Evolutionary conservation across 2,888 invertebrate genomes (phyloP).

Genomic region (Syrphus vitripennis): DNA sequence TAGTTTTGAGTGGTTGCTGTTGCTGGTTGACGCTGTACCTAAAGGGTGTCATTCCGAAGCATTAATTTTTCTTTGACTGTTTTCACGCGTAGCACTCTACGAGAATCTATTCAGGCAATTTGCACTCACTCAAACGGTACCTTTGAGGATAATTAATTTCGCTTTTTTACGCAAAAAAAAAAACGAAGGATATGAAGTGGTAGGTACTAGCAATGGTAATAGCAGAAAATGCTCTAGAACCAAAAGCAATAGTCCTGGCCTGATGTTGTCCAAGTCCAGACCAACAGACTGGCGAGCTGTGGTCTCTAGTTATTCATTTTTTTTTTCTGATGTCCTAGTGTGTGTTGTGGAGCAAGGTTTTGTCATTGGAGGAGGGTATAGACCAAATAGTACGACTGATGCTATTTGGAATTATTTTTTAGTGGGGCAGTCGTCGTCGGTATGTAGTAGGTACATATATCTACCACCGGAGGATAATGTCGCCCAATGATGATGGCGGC

Average conservation of each 20-base stretch:
- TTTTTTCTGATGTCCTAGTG: background rate
- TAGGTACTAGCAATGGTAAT: no score
- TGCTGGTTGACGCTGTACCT: no score
- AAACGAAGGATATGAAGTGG: conserved; percentile 12
- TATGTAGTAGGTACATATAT: background rate
- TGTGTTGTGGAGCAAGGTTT: conserved; percentile 33
- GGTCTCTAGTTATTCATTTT: background rate
- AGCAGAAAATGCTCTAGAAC: conserved; percentile 7
- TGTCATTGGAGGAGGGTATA: background rate
- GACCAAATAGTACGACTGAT: conserved; percentile 22
- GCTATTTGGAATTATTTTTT: background rate
- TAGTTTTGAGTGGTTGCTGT: conserved; percentile 48
- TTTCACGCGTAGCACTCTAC: conserved; percentile 28
- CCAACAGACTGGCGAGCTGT: background rate
- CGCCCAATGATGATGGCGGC: background rate
- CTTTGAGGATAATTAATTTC: conserved; percentile 57
- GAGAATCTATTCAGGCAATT: conserved; percentile 28
- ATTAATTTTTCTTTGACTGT: conserved; percentile 29
- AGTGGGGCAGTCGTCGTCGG: conserved; percentile 1
- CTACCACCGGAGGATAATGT: background rate
- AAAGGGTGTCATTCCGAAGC: conserved; percentile 21
- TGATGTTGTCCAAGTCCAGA: conserved; percentile 3
- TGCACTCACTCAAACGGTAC: conserved; percentile 56
- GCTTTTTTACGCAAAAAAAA: conserved; percentile 10
- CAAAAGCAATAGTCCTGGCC: conserved; percentile 20